These are phyloP conservation scores for Aphis craccivora DNA, from an alignment of 1,140 invertebrate genomes.

Conservation along the genomic window DNA sequence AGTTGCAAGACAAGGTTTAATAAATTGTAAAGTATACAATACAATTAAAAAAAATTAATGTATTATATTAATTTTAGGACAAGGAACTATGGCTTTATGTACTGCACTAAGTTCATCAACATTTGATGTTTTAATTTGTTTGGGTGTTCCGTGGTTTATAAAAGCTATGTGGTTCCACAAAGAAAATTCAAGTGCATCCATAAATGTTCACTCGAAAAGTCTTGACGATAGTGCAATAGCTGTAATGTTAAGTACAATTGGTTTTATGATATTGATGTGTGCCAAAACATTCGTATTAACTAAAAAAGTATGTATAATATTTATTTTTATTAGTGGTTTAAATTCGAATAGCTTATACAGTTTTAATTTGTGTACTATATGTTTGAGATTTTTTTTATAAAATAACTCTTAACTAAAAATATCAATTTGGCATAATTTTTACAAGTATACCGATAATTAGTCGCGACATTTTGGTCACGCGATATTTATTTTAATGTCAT, in stretches of 20 bases:
- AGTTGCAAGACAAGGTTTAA: conserved; percentile 76
- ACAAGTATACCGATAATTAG: too few species aligned
- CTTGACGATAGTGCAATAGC: conserved; percentile 46
- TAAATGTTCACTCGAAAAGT: conserved; percentile 47
- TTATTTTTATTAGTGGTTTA: neutral
- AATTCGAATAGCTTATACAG: neutral
- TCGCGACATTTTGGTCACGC: too few species aligned
- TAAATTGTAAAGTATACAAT: neutral
- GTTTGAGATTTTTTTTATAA: neutral
- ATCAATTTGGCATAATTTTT: neutral
- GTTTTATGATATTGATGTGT: conserved; percentile 38
- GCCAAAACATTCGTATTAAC: conserved; percentile 37
- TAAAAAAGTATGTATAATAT: conserved; percentile 32
- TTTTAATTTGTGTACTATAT: neutral
- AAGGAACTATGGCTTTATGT: conserved; percentile 67
- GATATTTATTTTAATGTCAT: too few species aligned
- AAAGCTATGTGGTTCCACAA: conserved; percentile 64
- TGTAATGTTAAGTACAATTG: conserved; percentile 49
- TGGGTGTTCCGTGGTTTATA: conserved; percentile 68
- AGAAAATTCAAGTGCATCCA: conserved; percentile 28
- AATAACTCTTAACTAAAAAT: neutral
- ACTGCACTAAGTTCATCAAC: conserved; percentile 68
- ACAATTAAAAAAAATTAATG: neutral
- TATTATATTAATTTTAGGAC: conserved; percentile 62
- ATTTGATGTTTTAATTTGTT: conserved; percentile 67